Conservation (phyloP, 2,113 vertebrate species). For the Gallinago media region DNA sequence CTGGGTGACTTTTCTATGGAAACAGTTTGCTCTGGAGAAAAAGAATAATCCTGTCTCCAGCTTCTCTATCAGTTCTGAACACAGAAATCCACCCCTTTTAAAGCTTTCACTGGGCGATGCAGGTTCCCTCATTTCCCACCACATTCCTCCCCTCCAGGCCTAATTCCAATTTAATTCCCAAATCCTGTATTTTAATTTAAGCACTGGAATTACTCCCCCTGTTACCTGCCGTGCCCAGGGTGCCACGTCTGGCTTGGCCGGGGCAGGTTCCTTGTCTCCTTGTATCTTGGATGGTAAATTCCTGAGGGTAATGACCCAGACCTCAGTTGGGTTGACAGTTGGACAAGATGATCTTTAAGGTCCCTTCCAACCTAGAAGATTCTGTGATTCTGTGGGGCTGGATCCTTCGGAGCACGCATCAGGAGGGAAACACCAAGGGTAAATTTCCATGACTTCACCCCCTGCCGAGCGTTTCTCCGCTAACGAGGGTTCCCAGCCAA, state of each 20-base stretch:
- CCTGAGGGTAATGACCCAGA: slow-evolving; percentile 15
- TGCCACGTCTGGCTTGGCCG: neutral
- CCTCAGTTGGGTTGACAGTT: neutral
- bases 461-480: neutral
- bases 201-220: neutral
- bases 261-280: neutral
- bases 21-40: neutral
- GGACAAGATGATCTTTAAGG: too few species aligned
- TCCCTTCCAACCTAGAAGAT: too few species aligned
- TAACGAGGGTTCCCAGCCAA: neutral
- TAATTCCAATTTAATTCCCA: neutral
- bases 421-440: neutral
- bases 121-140: neutral
- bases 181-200: neutral
- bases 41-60: neutral
- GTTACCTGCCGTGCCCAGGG: neutral
- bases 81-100: neutral
- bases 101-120: neutral
- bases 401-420: slow-evolving; percentile 10
- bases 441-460: slow-evolving; percentile 48
- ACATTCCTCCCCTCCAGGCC: neutral
- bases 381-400: neutral
- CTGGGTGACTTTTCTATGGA: neutral
- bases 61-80: neutral
- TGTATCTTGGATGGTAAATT: neutral